A percentile compares a stretch with the other conserved stretches of the same genome.
Evolutionary conservation across 2,113 vertebrate genomes (phyloP).

Genomic region (Peromyscus leucopus): DNA sequence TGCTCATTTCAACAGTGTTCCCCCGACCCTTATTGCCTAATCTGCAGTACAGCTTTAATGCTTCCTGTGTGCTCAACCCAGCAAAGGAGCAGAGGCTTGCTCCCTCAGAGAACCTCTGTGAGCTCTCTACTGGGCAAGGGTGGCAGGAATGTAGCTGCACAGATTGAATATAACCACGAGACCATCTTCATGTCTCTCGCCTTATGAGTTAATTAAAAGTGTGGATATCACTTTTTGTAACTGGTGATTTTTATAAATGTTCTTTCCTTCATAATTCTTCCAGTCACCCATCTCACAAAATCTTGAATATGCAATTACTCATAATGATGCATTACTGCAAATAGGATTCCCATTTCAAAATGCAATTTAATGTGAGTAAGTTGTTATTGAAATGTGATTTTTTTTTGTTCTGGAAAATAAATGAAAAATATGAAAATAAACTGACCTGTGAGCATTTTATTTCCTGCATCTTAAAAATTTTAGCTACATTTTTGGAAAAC

Average conservation of each 20-base stretch:
- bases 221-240: constrained; percentile 88
- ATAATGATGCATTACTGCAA: constrained; percentile 86
- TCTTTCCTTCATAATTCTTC: constrained; percentile 81
- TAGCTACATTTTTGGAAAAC: background rate
- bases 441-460: constrained; percentile 59
- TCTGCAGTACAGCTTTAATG: constrained; percentile 85
- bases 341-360: constrained; percentile 88
- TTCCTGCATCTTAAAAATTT: constrained; percentile 53
- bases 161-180: constrained; percentile 84
- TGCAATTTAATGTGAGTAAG: constrained; percentile 87
- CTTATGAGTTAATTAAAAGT: constrained; percentile 88
- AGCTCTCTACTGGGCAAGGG: constrained; percentile 81
- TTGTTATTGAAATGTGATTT: constrained; percentile 88
- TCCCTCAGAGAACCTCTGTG: constrained; percentile 73
- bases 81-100: constrained; percentile 67
- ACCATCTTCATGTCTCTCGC: constrained; percentile 89
- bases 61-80: constrained; percentile 78
- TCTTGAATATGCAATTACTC: constrained; percentile 95
- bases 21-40: constrained; percentile 79
- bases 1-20: constrained; percentile 79
- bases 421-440: constrained; percentile 83
- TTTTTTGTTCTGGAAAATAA: constrained; percentile 92
- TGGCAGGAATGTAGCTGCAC: constrained; percentile 83
- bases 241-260: constrained; percentile 88
- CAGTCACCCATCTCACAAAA: constrained; percentile 86